Evolutionary conservation across 2,797 vertebrate genomes (phyloP), one percentile per base, ranked within the genome.

Genomic region (Tympanoctomys barrerae): DNA sequence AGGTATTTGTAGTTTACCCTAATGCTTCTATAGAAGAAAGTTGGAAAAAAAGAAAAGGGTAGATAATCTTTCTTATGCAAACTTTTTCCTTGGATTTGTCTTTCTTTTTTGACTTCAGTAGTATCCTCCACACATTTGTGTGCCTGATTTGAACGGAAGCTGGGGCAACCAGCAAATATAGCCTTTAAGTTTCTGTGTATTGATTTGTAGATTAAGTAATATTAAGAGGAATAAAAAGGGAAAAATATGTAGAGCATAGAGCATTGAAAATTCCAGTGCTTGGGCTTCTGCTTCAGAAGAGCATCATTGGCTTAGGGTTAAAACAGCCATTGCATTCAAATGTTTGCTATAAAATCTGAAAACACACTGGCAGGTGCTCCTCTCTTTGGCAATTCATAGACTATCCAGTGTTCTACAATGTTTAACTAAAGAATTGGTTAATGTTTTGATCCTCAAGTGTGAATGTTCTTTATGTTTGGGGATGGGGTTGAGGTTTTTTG

Each of bases 1-100:
- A 99, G 98, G 98, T 98, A 99, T 98, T 98, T 98, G 98, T 97
- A 97, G 98, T 97, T 98, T 98, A 97, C 98, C 98, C 98, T 98
- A 94, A 98, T 95, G 97, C 97, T 98, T 97, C 98, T 98, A 19
- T 97, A 97, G 96, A 98, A 98, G 91, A 97, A 93, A 97, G 98
- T 98, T 98, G 97, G 97, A 94, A 57, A 79, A 97, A 98, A 97
- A 98, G 98, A 96, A 98, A 98, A 97, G 94, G 95, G 96, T 97
- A 97, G 98, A 98, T 97, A 95, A 98, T 97, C 98, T 98, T 98
- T 98, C 98, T 97, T 98, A 99, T 98, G 98, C 98, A 99, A 98
- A 98, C 97, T 97, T 97, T 98, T 97, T 92, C 97, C 98, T 98
- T 97, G 39, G 81, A 92, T 98, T 97, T 93, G 93, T 96, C 96